Evolutionary conservation across 2,888 invertebrate genomes (phyloP).

Genomic region (Gonocerus acuteangulatus): DNA sequence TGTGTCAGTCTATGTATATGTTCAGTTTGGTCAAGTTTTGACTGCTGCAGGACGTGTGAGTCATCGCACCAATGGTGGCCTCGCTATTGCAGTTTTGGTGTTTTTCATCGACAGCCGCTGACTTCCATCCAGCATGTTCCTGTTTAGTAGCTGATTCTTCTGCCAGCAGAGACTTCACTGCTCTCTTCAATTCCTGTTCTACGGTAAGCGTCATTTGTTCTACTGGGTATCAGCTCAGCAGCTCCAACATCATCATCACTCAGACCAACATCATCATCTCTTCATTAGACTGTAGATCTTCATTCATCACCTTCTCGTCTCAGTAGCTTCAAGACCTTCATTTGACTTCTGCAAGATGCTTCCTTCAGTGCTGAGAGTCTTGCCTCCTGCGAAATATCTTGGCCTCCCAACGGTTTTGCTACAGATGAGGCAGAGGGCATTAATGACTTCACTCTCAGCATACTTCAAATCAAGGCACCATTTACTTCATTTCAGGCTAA

Average conservation of each 20-base stretch:
- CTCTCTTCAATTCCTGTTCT: not conserved
- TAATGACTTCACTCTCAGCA: not conserved
- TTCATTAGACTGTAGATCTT: not conserved
- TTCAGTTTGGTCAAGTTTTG: slow-evolving; percentile 35
- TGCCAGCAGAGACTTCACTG: too few species aligned
- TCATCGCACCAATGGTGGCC: slow-evolving; percentile 5
- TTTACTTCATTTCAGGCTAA: too few species aligned
- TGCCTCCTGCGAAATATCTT: not conserved
- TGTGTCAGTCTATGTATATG: not conserved
- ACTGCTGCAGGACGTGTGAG: slow-evolving; percentile 34
- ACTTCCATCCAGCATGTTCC: too few species aligned
- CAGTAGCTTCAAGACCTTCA: slow-evolving; percentile 23
- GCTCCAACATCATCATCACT: not conserved
- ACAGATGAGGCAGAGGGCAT: not conserved
- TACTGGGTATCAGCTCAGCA: slow-evolving; percentile 8
- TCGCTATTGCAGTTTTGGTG: slow-evolving; percentile 3
- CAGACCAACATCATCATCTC: slow-evolving; percentile 1
- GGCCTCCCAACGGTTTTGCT: not conserved
- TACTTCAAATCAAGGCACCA: too few species aligned
- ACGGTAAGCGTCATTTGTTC: slow-evolving; percentile 15
- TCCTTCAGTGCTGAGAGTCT: not conserved
- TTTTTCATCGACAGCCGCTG: slow-evolving; percentile 1
- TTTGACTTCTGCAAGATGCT: slow-evolving; percentile 3
- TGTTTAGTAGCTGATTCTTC: too few species aligned
- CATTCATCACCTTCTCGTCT: not conserved